Percentiles rank a stretch among this genome's conserved stretches.
Conservation (phyloP, 2,888 invertebrate species). For the Charanyca ferruginea region DNA sequence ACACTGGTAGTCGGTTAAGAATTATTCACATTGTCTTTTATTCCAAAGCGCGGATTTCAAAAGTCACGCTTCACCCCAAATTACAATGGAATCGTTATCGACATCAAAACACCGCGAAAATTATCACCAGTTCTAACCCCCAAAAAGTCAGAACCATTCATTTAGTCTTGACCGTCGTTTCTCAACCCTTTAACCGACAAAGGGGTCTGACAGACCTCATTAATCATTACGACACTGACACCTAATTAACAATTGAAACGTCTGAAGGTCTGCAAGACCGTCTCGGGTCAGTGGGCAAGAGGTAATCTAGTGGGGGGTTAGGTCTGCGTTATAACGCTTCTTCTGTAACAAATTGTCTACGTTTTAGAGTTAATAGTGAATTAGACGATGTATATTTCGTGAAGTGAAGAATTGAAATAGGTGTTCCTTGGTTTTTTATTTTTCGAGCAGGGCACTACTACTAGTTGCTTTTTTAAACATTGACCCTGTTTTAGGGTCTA, state of each 20-base stretch:
- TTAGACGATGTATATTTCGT: conserved; percentile 15
- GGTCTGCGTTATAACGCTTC: conserved; percentile 38
- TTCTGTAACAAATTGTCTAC: conserved; percentile 42
- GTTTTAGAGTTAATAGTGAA: conserved; percentile 17
- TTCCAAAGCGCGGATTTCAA: not conserved
- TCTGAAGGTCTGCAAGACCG: conserved; percentile 60
- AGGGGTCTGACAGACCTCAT: conserved; percentile 68
- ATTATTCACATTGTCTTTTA: too few relatives aligned
- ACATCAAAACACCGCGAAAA: conserved; percentile 50
- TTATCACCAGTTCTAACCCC: conserved; percentile 48
- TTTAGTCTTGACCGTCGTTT: conserved; percentile 67
- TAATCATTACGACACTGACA: conserved; percentile 71
- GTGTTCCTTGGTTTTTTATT: not conserved
- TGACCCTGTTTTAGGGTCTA: too few relatives aligned
- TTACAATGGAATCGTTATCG: conserved; percentile 48
- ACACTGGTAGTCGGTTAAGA: too few relatives aligned
- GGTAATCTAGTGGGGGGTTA: conserved; percentile 63
- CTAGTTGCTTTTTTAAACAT: too few relatives aligned
- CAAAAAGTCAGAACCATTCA: conserved; percentile 65
- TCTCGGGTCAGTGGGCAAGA: conserved; percentile 64
- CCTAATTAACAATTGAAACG: conserved; percentile 75
- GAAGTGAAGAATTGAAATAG: not conserved
- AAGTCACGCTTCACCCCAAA: not conserved
- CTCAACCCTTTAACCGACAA: conserved; percentile 69
- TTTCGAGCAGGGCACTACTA: too few relatives aligned